A percentile compares a stretch with the other conserved stretches of the same genome.
Conservation (phyloP, 2,888 invertebrate species). For the Melinopterus prodromus region DNA sequence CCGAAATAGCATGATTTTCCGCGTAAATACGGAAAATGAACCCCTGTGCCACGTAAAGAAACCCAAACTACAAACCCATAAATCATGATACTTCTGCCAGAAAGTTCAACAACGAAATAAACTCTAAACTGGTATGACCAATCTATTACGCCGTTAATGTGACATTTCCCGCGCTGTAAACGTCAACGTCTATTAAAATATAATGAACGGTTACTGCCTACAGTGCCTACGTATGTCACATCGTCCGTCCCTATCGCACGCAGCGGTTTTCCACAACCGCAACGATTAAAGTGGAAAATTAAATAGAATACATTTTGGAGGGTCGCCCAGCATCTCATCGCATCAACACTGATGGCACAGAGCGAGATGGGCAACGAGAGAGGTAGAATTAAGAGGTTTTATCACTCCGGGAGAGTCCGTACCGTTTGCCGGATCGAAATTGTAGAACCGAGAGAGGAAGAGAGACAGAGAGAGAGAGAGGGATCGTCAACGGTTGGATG, state of each 20-base stretch:
- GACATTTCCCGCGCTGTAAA: no score
- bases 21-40: no score
- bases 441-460: background rate
- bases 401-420: background rate
- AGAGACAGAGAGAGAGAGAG: constrained; percentile 12
- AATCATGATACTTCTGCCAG: no score
- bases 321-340: background rate
- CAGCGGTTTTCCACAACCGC: background rate
- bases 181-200: background rate
- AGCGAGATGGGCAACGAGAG: background rate
- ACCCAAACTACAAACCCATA: no score
- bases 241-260: background rate
- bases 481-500: constrained; percentile 49
- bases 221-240: background rate
- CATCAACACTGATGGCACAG: background rate
- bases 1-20: no score
- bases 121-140: no score
- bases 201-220: background rate
- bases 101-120: no score
- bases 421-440: background rate
- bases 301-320: constrained; percentile 4
- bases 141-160: no score
- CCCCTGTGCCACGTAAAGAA: no score
- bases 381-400: constrained; percentile 21
- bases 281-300: background rate